Base-by-base conservation (phyloP, 2,797 vertebrate species). In the Capromys pilorides region DNA sequence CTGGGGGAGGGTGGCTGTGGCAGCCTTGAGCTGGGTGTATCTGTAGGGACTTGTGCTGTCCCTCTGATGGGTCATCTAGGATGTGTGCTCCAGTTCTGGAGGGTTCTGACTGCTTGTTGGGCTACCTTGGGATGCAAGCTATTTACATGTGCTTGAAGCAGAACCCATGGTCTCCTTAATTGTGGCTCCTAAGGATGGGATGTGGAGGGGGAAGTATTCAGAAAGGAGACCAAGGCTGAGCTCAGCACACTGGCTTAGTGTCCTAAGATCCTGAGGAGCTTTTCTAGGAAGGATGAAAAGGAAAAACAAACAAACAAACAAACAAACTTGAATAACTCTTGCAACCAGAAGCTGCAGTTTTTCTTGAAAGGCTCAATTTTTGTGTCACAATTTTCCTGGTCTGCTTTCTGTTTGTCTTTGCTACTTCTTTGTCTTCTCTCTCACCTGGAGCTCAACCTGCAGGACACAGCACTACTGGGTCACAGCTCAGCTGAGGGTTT, bases 401-500 rank as follows among this genome's bases (percentile, higher is more conserved):
- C 41, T 49, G 73, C 73, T 49, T 77, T 75, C 71, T 41, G 5
- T 41, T 11, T 2, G 39, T 45, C 71, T 75, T 2, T 28, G 41
- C 71, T 24, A 14, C 12, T 45, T 73, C 69, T 64, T 11, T 45
- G 13, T 45, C 22, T 45, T 75, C 71, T 26, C 2, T 14, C 10
- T 5, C 22, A 26, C 39, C 24, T 45, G 22, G 24, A 86, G 31
- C 24, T 69, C 73, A 51, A 31, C 54, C 67, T 31, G 69, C 6
- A 75, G 84, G 80, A 95, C 91, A 64, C 64, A 24, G 54, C n/a
- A 51, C 82, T 14, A 19, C 21, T 26, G 61, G n/a, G 45, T 49
- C 75, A 81, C 59, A 92, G 61, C 45, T 69, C 49, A 61, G 64
- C 80, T 93, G 90, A 90, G 3, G 36, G 78, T 88, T 96, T 92